Evolutionary conservation across 2,888 invertebrate species (phyloP).

Genomic region (Eupithecia centaureata): DNA sequence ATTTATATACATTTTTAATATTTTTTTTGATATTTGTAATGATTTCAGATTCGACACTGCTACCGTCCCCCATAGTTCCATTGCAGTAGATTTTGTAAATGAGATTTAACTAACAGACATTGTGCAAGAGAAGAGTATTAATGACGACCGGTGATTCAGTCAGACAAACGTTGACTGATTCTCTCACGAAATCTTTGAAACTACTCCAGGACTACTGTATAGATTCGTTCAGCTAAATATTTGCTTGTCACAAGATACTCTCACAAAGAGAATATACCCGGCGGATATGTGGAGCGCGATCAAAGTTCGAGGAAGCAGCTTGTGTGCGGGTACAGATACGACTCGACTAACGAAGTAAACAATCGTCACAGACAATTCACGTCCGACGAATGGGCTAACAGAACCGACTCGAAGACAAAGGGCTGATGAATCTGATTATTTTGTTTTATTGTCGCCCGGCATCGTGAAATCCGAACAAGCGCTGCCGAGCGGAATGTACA

Average conservation of each 20-base stretch:
- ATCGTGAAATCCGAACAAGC: conserved; percentile 61
- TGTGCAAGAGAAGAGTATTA: background rate
- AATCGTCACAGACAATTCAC: conserved; percentile 73
- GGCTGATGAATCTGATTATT: conserved; percentile 75
- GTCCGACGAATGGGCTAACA: conserved; percentile 64
- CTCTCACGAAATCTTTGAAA: background rate
- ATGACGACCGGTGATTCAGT: background rate
- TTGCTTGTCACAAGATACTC: conserved; percentile 10
- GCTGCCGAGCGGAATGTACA: conserved; percentile 43
- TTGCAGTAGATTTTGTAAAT: too few relatives aligned
- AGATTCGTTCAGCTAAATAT: conserved; percentile 11
- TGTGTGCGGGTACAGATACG: conserved; percentile 65
- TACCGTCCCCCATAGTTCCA: too few relatives aligned
- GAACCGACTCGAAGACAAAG: conserved; percentile 68
- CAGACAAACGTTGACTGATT: background rate
- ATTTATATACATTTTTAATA: too few relatives aligned
- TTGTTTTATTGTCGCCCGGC: conserved; percentile 60
- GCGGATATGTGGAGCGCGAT: conserved; percentile 50
- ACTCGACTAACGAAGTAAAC: conserved; percentile 80
- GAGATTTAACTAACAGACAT: background rate
- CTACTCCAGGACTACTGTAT: background rate
- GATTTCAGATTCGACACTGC: too few relatives aligned
- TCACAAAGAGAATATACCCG: conserved; percentile 9
- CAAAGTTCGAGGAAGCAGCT: conserved; percentile 63
- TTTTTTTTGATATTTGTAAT: too few relatives aligned